These are phyloP conservation scores for Siniperca obscura DNA, from an alignment of 2,797 vertebrate genomes.

Conservation along the genomic window DNA sequence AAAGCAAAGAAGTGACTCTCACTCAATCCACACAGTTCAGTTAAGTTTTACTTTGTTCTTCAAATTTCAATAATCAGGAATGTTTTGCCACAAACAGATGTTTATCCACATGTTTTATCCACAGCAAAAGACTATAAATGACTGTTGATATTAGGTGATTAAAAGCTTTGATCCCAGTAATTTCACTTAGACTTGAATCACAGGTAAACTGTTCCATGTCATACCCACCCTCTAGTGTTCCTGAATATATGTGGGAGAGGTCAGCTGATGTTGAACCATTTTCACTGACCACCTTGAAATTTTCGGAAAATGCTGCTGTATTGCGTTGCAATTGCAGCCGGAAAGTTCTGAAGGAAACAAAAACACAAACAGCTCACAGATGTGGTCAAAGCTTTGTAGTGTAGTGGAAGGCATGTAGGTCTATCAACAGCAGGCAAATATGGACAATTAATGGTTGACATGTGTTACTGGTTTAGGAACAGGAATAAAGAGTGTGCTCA, in stretches of 20 bases:
- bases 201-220: not conserved
- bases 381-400: conserved; percentile 52
- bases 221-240: conserved; percentile 83
- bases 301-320: conserved; percentile 74
- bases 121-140: not conserved
- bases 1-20: not conserved
- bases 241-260: conserved; percentile 87
- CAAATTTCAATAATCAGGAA: not conserved
- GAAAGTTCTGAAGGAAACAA: conserved; percentile 78
- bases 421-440: conserved; percentile 19
- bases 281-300: conserved; percentile 74
- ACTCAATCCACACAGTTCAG: not conserved
- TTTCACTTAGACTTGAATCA: not conserved
- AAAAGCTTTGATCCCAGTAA: not conserved
- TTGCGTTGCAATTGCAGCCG: conserved; percentile 81
- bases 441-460: conserved; percentile 7
- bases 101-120: conserved; percentile 17
- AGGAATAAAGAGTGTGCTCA: conserved; percentile 12
- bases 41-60: not conserved
- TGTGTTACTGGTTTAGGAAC: conserved; percentile 8
- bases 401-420: conserved; percentile 10
- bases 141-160: not conserved
- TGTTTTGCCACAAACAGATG: conserved; percentile 2
- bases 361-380: conserved; percentile 52
- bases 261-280: conserved; percentile 65